These are phyloP conservation scores for Campylorhamphus procurvoides DNA, from an alignment of 2,113 vertebrate genomes.

Conservation along the genomic window DNA sequence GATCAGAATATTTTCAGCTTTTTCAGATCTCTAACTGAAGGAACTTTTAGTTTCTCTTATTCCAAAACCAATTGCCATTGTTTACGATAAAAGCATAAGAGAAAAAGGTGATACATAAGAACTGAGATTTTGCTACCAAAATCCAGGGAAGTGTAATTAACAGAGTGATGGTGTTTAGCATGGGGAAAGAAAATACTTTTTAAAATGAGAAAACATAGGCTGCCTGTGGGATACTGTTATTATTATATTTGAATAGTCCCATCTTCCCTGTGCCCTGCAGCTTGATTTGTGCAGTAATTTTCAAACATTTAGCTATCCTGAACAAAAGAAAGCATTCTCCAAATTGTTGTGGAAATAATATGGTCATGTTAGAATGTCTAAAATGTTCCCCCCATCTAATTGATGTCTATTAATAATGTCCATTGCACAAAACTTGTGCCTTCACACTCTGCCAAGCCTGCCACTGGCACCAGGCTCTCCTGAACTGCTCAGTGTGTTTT, in stretches of 20 bases:
- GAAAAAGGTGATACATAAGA: background rate
- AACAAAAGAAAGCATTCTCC: background rate
- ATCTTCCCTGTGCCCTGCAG: background rate
- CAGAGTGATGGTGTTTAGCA: background rate
- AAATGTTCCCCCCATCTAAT: background rate
- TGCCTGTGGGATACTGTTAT: background rate
- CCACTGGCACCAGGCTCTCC: slow-evolving; percentile 36
- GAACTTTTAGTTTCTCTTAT: background rate
- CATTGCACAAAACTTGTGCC: background rate
- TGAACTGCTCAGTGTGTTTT: slow-evolving; percentile 4
- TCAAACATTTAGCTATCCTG: background rate
- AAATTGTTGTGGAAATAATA: background rate
- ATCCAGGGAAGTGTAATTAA: background rate
- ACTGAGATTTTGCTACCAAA: background rate
- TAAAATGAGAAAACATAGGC: background rate
- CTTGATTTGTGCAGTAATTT: background rate
- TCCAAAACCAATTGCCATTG: background rate
- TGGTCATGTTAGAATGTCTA: background rate
- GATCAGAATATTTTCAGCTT: background rate
- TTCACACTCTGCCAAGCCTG: background rate
- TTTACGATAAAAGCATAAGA: background rate
- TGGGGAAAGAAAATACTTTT: background rate
- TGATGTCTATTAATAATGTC: slow-evolving; percentile 3
- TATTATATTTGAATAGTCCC: background rate
- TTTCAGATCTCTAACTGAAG: background rate